These are phyloP conservation scores for Siniperca knerii DNA, from an alignment of 2,113 vertebrate genomes.

Conservation along the genomic window DNA sequence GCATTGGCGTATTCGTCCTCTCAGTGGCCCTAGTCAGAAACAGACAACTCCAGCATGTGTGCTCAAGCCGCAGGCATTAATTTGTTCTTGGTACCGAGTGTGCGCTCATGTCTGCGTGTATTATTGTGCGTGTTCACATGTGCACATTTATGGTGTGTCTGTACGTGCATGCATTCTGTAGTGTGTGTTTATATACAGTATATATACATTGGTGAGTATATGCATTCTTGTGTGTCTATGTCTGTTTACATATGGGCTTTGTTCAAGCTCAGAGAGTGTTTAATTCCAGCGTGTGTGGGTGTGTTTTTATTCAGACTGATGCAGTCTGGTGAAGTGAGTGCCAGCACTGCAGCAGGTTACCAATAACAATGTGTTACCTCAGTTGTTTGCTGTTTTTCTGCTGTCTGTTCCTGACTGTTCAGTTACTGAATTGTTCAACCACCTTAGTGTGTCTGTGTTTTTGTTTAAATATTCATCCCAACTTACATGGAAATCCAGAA, in stretches of 20 bases:
- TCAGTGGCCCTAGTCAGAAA: conserved; percentile 58
- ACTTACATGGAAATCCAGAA: conserved; percentile 34
- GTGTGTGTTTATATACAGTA: conserved; percentile 12
- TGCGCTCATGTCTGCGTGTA: conserved; percentile 39
- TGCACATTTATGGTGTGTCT: neutral
- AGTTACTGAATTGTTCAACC: conserved; percentile 62
- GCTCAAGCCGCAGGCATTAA: conserved; percentile 57
- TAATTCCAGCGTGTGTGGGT: conserved; percentile 67
- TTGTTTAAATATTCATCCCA: conserved; percentile 3
- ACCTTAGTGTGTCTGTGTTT: conserved; percentile 73
- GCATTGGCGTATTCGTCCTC: conserved; percentile 53
- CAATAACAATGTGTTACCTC: conserved; percentile 61
- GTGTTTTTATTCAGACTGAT: conserved; percentile 67
- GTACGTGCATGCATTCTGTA: conserved; percentile 27
- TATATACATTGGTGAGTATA: conserved; percentile 34
- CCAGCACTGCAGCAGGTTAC: conserved; percentile 72
- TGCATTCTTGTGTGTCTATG: conserved; percentile 20
- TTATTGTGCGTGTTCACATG: conserved; percentile 30
- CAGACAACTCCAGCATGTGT: conserved; percentile 60
- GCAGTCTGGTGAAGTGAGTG: conserved; percentile 73
- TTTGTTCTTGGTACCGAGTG: conserved; percentile 54
- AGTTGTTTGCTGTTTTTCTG: conserved; percentile 43
- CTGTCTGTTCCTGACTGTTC: conserved; percentile 50
- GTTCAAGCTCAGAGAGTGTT: conserved; percentile 60
- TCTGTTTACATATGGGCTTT: conserved; percentile 62